Percentiles rank a stretch among this genome's conserved stretches.
These are phyloP conservation scores for Boleophthalmus pectinirostris DNA, from an alignment of 2,113 vertebrate species.

Conservation along the genomic window DNA sequence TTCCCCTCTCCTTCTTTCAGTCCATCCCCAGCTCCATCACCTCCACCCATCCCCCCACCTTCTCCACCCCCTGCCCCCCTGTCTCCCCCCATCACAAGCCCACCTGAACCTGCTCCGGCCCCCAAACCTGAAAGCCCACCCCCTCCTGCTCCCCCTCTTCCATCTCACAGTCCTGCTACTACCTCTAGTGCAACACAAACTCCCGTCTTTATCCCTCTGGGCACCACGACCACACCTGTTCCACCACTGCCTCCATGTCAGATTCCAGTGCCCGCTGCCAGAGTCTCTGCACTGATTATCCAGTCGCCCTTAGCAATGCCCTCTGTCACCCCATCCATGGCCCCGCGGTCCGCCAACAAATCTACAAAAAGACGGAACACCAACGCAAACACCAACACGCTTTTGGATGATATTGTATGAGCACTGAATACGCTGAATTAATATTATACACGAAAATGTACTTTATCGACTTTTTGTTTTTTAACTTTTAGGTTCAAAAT, in stretches of 20 bases:
- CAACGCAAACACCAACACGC: slow-evolving; percentile 79
- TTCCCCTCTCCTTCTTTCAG: slow-evolving; percentile 36
- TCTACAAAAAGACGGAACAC: slow-evolving; percentile 82
- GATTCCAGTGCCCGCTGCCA: slow-evolving; percentile 17
- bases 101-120: slow-evolving; percentile 45
- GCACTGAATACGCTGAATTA: background rate
- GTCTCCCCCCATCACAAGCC: slow-evolving; percentile 38
- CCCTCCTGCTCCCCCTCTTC: slow-evolving; percentile 58
- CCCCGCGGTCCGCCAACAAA: slow-evolving; percentile 67
- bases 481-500: slow-evolving; percentile 83
- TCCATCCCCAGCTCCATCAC: slow-evolving; percentile 28
- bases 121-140: slow-evolving; percentile 36
- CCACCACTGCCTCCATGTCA: slow-evolving; percentile 21
- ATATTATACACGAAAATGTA: background rate
- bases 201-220: slow-evolving; percentile 54
- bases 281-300: slow-evolving; percentile 28
- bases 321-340: slow-evolving; percentile 41
- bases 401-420: slow-evolving; percentile 92
- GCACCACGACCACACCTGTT: slow-evolving; percentile 34
- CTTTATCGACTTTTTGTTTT: slow-evolving; percentile 11
- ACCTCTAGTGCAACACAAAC: slow-evolving; percentile 64
- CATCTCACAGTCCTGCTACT: slow-evolving; percentile 46
- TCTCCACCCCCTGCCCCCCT: slow-evolving; percentile 42
- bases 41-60: slow-evolving; percentile 3
- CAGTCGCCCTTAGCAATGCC: slow-evolving; percentile 21